These are phyloP conservation scores for Okapia johnstoni DNA, from an alignment of 2,113 vertebrate species.

Conservation along the genomic window DNA sequence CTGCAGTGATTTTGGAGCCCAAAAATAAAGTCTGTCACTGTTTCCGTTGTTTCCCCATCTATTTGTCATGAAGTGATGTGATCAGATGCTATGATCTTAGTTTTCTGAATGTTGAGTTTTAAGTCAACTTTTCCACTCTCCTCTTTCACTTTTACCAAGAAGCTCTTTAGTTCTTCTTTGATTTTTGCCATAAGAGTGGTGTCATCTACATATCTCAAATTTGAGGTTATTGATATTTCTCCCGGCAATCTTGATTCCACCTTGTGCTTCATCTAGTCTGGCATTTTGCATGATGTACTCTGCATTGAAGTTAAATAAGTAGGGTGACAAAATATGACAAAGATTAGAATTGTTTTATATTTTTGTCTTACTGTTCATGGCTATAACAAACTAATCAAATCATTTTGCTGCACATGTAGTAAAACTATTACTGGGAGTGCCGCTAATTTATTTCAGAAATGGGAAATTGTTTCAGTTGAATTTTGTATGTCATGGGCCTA, in stretches of 20 bases:
- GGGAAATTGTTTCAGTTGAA: neutral
- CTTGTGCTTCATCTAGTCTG: neutral
- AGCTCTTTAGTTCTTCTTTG: fast-evolving
- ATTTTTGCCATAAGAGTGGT: neutral
- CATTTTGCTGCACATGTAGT: neutral
- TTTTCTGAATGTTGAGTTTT: neutral
- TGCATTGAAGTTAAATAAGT: neutral
- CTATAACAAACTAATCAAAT: neutral
- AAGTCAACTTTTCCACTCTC: neutral
- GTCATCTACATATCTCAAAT: neutral
- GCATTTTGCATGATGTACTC: neutral
- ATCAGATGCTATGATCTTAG: neutral
- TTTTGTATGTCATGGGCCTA: neutral
- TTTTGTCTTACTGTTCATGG: neutral
- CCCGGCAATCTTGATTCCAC: neutral
- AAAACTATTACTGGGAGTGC: neutral
- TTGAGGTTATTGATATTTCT: neutral
- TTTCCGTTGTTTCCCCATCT: neutral
- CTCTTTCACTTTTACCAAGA: neutral
- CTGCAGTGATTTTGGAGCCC: neutral
- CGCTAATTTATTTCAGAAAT: neutral
- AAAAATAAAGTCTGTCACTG: neutral
- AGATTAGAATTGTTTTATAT: neutral
- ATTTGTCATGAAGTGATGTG: neutral
- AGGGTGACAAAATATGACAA: neutral